Percentiles rank a stretch among this genome's conserved stretches.
phyloP scores from a whole-genome alignment of 1,140 invertebrate species.

The Spodoptera frugiperda region DNA sequence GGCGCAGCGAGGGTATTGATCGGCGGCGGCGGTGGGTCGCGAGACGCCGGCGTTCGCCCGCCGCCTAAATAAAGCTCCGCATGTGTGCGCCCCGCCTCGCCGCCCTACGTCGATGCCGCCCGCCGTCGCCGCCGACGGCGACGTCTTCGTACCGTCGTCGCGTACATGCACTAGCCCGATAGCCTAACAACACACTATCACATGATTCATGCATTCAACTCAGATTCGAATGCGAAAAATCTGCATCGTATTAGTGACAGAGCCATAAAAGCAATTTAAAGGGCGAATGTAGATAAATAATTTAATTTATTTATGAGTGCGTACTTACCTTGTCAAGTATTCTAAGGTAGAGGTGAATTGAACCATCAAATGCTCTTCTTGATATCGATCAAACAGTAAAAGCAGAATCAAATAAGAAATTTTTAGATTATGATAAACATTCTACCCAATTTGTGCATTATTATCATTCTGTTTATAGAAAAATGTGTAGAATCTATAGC shows the following conservation, averaged over 20 bases:
- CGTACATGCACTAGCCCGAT: conserved; percentile 51
- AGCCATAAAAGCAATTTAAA: not conserved
- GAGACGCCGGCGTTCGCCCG: conserved; percentile 82
- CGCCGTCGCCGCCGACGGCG: conserved; percentile 58
- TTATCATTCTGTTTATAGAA: too few species aligned
- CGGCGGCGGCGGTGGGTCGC: conserved; percentile 75
- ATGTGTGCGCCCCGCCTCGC: conserved; percentile 74
- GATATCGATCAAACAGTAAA: conserved; percentile 19
- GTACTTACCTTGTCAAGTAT: not conserved
- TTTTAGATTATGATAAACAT: not conserved
- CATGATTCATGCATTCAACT: conserved; percentile 45
- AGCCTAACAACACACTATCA: conserved; percentile 8
- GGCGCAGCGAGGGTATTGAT: conserved; percentile 84
- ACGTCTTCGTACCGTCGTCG: conserved; percentile 48
- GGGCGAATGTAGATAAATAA: not conserved
- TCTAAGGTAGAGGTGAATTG: not conserved
- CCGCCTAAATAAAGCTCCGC: conserved; percentile 85
- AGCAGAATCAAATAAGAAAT: not conserved
- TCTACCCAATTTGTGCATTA: not conserved
- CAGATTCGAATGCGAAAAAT: not conserved
- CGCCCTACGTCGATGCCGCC: conserved; percentile 74
- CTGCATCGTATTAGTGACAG: not conserved
- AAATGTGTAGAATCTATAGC: too few species aligned
- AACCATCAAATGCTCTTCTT: not conserved
- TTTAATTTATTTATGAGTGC: not conserved